These are phyloP conservation scores for Muscina levida DNA, from an alignment of 2,888 invertebrate genomes.

Conservation along the genomic window DNA sequence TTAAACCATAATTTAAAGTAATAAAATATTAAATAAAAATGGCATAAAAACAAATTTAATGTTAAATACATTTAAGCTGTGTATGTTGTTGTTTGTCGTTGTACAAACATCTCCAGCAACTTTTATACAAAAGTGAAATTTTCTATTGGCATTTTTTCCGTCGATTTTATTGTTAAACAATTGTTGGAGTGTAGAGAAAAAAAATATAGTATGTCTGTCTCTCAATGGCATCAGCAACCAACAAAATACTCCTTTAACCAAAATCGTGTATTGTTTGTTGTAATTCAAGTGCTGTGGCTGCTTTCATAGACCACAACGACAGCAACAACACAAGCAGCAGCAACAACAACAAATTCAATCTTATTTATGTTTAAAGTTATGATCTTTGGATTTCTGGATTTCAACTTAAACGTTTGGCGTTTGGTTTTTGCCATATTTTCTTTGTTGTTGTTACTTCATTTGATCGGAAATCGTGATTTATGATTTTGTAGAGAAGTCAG, in stretches of 20 bases:
- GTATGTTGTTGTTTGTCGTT: too few species aligned
- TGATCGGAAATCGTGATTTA: conserved; percentile 67
- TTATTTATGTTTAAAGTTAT: conserved; percentile 63
- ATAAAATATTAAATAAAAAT: conserved; percentile 63
- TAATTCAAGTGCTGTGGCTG: conserved; percentile 21
- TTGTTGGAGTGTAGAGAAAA: conserved; percentile 8
- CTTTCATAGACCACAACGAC: neutral
- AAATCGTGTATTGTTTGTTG: conserved; percentile 37
- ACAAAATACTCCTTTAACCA: conserved; percentile 17
- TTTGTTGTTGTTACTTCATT: conserved; percentile 60
- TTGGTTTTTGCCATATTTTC: conserved; percentile 33
- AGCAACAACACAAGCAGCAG: conserved; percentile 8
- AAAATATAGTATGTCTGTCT: neutral
- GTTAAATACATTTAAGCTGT: conserved; percentile 13
- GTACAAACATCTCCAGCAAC: neutral
- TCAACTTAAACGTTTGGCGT: conserved; percentile 22
- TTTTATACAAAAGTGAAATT: conserved; percentile 32
- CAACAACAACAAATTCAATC: conserved; percentile 64
- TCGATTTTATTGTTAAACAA: conserved; percentile 30
- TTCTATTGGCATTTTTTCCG: conserved; percentile 26
- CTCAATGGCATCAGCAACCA: neutral
- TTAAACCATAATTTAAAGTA: conserved; percentile 28
- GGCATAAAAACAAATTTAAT: conserved; percentile 60
- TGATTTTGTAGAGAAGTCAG: conserved; percentile 58
- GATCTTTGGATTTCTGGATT: conserved; percentile 55